phyloP scores from a whole-genome alignment of 2,888 invertebrate genomes.

The Amiota communis region DNA sequence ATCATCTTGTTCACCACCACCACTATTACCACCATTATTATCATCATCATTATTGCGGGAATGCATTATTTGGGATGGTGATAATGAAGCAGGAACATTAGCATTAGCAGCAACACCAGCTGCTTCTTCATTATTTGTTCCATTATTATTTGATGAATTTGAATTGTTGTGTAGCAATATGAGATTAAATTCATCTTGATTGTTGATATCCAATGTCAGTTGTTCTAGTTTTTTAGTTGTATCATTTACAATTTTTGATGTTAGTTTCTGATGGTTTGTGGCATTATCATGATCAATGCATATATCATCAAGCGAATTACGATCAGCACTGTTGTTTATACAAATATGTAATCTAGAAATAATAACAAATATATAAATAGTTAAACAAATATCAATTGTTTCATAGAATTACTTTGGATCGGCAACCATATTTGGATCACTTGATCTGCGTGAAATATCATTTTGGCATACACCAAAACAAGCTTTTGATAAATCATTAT shows the following conservation, averaged over 20 bases:
- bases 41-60: neutral
- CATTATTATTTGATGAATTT: neutral
- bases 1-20: no score
- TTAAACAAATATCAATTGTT: neutral
- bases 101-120: neutral
- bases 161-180: neutral
- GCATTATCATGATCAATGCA: conserved; percentile 64
- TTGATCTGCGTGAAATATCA: conserved; percentile 81
- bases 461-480: conserved; percentile 73
- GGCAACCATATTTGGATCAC: conserved; percentile 87
- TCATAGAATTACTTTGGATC: conserved; percentile 78
- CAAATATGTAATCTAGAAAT: conserved; percentile 63
- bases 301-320: conserved; percentile 70
- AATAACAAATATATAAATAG: conserved; percentile 1
- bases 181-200: conserved; percentile 51
- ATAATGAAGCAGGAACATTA: neutral
- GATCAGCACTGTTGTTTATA: conserved; percentile 59
- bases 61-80: no score
- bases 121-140: neutral
- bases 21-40: neutral
- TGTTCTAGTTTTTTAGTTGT: conserved; percentile 65
- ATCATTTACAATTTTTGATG: conserved; percentile 61
- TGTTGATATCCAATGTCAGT: conserved; percentile 66
- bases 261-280: conserved; percentile 52
- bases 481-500: conserved; percentile 85